Percentiles rank a stretch among this genome's conserved stretches.
phyloP scores from a whole-genome alignment of 92 coral and sea anemone species.

The Siderastrea siderea region DNA sequence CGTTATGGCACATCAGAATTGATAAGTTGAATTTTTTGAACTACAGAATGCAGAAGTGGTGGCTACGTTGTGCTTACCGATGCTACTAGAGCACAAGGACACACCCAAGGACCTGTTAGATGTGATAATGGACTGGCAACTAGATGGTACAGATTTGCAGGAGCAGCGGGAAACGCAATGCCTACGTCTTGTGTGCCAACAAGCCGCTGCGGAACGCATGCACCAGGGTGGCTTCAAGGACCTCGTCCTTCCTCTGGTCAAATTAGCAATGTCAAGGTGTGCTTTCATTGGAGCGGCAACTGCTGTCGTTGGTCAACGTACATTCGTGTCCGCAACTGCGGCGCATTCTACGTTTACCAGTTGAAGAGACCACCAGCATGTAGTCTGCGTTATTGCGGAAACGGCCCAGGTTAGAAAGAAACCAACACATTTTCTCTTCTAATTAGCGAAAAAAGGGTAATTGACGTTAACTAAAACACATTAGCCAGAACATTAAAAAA shows the following conservation, averaged over 20 bases:
- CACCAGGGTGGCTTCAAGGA: not conserved
- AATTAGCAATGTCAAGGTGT: not conserved
- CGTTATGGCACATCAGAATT: too few relatives aligned
- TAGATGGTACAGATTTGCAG: not conserved
- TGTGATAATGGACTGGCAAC: too few relatives aligned
- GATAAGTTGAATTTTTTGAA: too few relatives aligned
- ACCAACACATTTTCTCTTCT: too few relatives aligned
- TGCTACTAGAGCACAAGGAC: too few relatives aligned
- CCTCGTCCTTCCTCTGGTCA: not conserved
- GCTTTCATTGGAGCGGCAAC: not conserved
- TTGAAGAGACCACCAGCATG: not conserved
- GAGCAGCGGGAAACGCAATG: not conserved
- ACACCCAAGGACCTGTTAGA: too few relatives aligned
- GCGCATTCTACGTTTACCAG: not conserved
- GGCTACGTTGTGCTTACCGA: too few relatives aligned
- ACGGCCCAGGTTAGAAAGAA: too few relatives aligned
- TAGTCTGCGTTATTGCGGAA: not conserved
- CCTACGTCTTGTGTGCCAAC: slow-evolving; percentile 6
- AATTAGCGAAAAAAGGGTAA: too few relatives aligned
- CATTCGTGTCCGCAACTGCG: not conserved
- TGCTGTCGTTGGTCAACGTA: slow-evolving; percentile 5
- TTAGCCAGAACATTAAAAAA: too few relatives aligned
- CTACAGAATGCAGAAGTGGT: too few relatives aligned
- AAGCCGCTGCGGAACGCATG: not conserved
- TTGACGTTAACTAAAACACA: too few relatives aligned